Base-by-base conservation (phyloP, 2,113 vertebrate species). In the Elaphurus davidianus region DNA sequence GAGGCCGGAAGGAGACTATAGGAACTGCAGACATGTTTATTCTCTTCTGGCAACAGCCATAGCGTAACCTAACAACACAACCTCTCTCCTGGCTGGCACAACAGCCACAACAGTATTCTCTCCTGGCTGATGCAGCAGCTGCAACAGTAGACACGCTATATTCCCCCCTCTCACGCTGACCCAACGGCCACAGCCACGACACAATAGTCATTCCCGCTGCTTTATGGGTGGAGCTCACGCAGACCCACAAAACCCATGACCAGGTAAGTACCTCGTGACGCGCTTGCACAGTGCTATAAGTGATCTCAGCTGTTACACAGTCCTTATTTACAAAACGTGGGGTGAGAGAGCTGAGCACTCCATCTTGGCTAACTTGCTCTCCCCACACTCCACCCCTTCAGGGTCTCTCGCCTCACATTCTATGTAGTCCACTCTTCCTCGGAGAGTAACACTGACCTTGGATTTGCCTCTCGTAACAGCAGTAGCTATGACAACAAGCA, bases 151-250 rank as follows among this genome's bases (percentile, higher is more conserved):
- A 19, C 62, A n/a, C 4, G 3, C 62, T n/a, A 3, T 17, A n/a
- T 17, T 67, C 16, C 33, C 62, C 19, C 62, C 33, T 67, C 33
- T 10, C 64, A 21, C 1, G 33, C 64, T 36, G 33, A 21, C 64
- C 64, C 17, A 5, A 5, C 4, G 0, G 64, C 60, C 60, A 64
- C 60, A 64, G 30, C 33, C 64, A 36, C 0, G 1, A 21, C 64
- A 36, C 17, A 21, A 2, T 17, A 36, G 64, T 36, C 33, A 21
- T 36, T 67, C 17, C 33, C 5, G 33, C 8, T 36, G 64, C 33
- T 67, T 67, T 21, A 67, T 9, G 1, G n/a, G 33, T 21, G 33
- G 64, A 5, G 4, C 17, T 10, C 64, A 21, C 1, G 2, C 33
- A 21, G 36, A 67, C n/a, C 33, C 64, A 10, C 1, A 67, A 36